Percentiles rank a stretch among this genome's conserved stretches.
phyloP scores from a whole-genome alignment of 2,797 vertebrate genomes.

The Toxotes lorentzi region DNA sequence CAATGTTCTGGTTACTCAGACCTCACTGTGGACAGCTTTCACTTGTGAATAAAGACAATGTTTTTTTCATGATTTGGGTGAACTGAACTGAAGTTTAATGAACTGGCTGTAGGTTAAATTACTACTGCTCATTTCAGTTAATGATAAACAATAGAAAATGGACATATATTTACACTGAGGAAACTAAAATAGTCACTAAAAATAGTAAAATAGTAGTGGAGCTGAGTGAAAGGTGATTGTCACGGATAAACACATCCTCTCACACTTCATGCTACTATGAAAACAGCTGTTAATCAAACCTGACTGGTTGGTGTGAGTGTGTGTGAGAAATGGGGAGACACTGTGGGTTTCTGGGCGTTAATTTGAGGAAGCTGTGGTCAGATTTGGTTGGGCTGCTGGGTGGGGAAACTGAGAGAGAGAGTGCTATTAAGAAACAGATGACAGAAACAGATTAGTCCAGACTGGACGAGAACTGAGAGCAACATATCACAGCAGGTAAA shows the following conservation, averaged over 20 bases:
- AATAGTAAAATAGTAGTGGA: not conserved
- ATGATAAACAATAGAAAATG: too few relatives aligned
- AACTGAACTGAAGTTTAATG: not conserved
- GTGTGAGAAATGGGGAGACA: conserved; percentile 4
- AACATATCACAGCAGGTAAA: conserved; percentile 52
- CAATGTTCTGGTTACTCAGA: too few relatives aligned
- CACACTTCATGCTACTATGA: not conserved
- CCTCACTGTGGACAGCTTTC: too few relatives aligned
- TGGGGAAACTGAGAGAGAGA: not conserved
- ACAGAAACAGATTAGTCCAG: not conserved
- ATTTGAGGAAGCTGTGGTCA: conserved; percentile 75
- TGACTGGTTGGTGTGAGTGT: not conserved
- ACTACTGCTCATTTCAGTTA: not conserved
- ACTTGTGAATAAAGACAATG: not conserved
- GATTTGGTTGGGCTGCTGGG: conserved; percentile 1
- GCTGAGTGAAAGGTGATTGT: not conserved
- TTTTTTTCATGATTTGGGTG: not conserved
- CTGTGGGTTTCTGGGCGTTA: conserved; percentile 33
- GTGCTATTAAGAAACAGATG: conserved; percentile 2
- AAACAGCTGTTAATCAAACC: conserved; percentile 23
- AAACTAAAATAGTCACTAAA: not conserved
- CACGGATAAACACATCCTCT: not conserved
- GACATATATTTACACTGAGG: too few relatives aligned
- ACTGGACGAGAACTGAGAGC: not conserved
- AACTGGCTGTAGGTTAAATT: not conserved